These are phyloP conservation scores for Automeris io DNA, from an alignment of 2,888 invertebrate species.

Conservation along the genomic window DNA sequence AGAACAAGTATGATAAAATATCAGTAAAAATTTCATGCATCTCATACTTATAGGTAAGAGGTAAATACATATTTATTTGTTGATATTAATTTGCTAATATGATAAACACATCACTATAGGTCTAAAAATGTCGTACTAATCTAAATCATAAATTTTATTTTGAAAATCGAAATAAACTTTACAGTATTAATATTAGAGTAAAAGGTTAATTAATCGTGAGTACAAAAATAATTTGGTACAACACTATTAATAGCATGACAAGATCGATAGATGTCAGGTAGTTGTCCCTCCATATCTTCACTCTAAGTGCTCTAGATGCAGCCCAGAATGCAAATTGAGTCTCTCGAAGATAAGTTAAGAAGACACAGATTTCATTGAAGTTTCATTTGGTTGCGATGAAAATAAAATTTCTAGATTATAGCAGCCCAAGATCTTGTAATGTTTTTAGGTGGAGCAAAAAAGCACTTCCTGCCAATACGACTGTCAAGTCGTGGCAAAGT, in stretches of 20 bases:
- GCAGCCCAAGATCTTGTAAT: no score
- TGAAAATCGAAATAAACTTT: conserved; percentile 7
- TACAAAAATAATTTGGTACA: conserved; percentile 13
- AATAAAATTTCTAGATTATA: no score
- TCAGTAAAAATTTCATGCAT: no score
- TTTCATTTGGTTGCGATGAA: no score
- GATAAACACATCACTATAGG: conserved; percentile 22
- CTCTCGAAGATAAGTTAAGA: conserved; percentile 18
- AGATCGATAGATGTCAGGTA: conserved; percentile 52
- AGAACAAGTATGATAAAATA: no score
- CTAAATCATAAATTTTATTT: conserved; percentile 7
- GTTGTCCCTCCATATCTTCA: conserved; percentile 42
- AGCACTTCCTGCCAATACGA: no score
- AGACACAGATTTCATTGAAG: no score
- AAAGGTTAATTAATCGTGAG: conserved; percentile 1
- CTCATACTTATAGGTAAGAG: no score
- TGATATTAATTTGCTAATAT: conserved; percentile 17
- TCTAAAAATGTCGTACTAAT: conserved; percentile 25
- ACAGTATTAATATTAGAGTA: background rate
- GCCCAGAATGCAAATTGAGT: conserved; percentile 51
- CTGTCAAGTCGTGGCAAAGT: no score
- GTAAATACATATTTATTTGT: no score
- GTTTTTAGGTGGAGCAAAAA: no score
- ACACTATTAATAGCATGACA: conserved; percentile 39
- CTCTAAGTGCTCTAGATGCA: conserved; percentile 52